Evolutionary conservation across 2,888 invertebrate species (phyloP).

Genomic region (Sthenelais limicola): DNA sequence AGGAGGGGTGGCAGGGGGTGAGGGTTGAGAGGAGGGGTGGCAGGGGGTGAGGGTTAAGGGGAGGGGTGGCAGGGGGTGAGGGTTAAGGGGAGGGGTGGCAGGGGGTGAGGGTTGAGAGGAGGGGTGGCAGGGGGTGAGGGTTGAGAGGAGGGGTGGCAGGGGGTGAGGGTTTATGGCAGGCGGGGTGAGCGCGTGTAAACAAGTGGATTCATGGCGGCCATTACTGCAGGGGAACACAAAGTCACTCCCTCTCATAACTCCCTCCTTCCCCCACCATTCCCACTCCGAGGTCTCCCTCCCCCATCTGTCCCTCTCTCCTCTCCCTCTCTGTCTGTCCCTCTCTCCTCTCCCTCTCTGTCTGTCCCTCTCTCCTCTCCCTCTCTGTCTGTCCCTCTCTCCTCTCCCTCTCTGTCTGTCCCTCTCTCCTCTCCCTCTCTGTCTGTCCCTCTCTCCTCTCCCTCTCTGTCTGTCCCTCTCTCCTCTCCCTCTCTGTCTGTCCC

Average conservation of each 20-base stretch:
- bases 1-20: background rate
- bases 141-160: background rate
- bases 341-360: no score
- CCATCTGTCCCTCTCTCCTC: no score
- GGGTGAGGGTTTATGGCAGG: background rate
- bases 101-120: background rate
- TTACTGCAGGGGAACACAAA: background rate
- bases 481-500: no score
- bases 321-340: no score
- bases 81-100: background rate
- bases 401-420: no score
- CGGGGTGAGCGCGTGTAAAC: background rate
- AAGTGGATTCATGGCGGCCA: background rate
- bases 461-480: no score
- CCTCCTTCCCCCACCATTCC: no score
- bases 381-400: no score
- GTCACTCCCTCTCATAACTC: background rate
- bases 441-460: no score
- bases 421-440: no score
- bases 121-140: background rate
- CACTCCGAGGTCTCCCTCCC: no score
- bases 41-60: background rate
- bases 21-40: background rate
- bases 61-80: background rate
- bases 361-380: no score